Evolutionary conservation across 64 coral and sea anemone species (phyloP).

Genomic region (Pocillopora verrucosa): DNA sequence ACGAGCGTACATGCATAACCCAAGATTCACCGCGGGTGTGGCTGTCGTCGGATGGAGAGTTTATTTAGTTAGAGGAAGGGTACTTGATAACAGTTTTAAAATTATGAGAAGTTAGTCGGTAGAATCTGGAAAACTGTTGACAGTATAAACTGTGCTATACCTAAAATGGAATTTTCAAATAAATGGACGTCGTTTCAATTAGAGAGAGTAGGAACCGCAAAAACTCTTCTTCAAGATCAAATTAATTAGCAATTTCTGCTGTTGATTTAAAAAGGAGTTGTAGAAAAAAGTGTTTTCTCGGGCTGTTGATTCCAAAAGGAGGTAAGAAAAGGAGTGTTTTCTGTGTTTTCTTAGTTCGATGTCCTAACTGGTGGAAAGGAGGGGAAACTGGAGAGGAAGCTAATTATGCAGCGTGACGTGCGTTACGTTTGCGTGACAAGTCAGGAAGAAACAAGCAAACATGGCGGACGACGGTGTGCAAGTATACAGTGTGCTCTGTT

Average conservation of each 20-base stretch:
- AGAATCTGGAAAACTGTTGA: constrained; percentile 24
- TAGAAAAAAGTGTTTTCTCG: too few relatives aligned
- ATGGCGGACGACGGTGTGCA: not conserved
- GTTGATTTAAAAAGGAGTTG: too few relatives aligned
- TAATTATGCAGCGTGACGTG: not conserved
- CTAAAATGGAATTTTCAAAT: too few relatives aligned
- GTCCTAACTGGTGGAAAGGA: not conserved
- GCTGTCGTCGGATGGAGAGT: constrained; percentile 24
- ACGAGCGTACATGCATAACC: constrained; percentile 43
- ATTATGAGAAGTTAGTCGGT: constrained; percentile 34
- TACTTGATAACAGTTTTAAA: constrained; percentile 1
- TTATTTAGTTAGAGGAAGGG: constrained; percentile 49
- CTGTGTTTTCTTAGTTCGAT: not conserved
- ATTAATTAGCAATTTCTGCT: too few relatives aligned
- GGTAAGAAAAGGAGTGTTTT: not conserved
- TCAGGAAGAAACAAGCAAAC: not conserved
- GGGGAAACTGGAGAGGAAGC: not conserved
- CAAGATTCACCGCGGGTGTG: constrained; percentile 61
- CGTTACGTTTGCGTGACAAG: too few relatives aligned
- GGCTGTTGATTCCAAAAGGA: too few relatives aligned
- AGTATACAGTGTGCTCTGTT: not conserved
- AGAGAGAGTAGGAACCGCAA: too few relatives aligned
- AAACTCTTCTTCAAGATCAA: too few relatives aligned
- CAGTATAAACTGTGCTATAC: constrained; percentile 24
- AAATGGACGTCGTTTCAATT: too few relatives aligned